Percentiles rank a stretch among this genome's conserved stretches.
phyloP scores from a whole-genome alignment of 2,113 vertebrate genomes.

The Psephotus haematonotus region DNA sequence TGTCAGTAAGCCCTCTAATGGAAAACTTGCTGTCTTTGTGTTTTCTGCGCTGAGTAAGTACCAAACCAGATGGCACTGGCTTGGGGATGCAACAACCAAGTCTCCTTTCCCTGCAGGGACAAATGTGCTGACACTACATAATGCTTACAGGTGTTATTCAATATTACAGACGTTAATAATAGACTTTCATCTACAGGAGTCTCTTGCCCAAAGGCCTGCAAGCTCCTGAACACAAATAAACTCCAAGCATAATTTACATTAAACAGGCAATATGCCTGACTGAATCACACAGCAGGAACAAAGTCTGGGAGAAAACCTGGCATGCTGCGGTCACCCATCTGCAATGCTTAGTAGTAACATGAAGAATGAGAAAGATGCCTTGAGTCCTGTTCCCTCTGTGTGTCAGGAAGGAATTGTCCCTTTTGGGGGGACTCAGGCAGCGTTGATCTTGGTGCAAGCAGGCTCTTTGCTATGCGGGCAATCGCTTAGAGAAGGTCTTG shows the following conservation, averaged over 20 bases:
- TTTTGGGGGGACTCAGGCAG: neutral
- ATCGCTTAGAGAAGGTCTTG: neutral
- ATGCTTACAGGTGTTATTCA: slow-evolving; percentile 53
- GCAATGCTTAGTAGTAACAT: neutral
- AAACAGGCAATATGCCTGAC: neutral
- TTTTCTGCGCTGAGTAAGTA: neutral
- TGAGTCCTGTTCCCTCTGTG: neutral
- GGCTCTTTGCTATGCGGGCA: neutral
- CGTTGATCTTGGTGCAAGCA: neutral
- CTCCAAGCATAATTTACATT: slow-evolving; percentile 47
- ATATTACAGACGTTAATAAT: slow-evolving; percentile 31
- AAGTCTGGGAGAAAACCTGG: neutral
- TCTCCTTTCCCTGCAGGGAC: slow-evolving; percentile 21
- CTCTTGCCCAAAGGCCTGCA: slow-evolving; percentile 10
- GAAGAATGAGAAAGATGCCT: neutral
- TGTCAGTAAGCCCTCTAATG: slow-evolving; percentile 38
- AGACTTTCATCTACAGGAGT: slow-evolving; percentile 57
- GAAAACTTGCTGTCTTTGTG: slow-evolving; percentile 52
- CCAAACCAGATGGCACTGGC: slow-evolving; percentile 63
- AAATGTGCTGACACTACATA: slow-evolving; percentile 40
- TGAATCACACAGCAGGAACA: neutral
- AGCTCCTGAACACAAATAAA: slow-evolving; percentile 61
- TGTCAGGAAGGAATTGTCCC: accelerated
- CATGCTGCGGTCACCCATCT: neutral
- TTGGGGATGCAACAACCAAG: slow-evolving; percentile 20